These are phyloP conservation scores for Ardeotis arabs DNA, from an alignment of 2,113 vertebrate species.

Conservation along the genomic window DNA sequence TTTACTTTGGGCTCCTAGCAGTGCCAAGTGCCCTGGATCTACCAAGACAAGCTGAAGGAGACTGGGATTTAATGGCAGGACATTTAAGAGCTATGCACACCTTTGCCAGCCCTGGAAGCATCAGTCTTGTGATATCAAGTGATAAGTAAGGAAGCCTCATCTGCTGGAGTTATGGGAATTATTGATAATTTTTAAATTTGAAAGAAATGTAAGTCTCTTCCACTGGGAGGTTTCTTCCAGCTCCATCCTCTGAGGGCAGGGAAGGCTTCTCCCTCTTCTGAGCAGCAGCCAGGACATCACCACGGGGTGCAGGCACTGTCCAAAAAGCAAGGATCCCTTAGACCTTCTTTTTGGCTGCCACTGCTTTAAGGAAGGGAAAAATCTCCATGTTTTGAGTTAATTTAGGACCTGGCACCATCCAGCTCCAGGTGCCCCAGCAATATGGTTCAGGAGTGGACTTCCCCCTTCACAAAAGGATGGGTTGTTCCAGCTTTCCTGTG, in stretches of 20 bases:
- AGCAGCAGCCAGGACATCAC: neutral
- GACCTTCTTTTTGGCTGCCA: neutral
- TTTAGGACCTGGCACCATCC: neutral
- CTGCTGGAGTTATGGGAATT: neutral
- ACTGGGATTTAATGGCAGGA: neutral
- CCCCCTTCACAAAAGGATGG: neutral
- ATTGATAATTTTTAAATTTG: neutral
- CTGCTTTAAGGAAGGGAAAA: neutral
- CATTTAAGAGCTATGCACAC: neutral
- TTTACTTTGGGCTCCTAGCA: neutral
- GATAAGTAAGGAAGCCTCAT: neutral
- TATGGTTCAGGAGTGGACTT: neutral
- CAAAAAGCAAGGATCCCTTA: neutral
- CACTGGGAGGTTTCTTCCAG: neutral
- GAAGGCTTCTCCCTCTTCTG: neutral
- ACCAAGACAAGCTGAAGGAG: neutral
- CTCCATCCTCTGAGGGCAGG: neutral
- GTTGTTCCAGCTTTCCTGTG: neutral
- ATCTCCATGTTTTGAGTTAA: neutral
- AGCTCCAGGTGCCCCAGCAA: neutral
- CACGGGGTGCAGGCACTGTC: neutral
- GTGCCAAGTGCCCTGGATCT: neutral
- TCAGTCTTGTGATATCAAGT: neutral
- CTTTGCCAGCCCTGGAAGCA: neutral
- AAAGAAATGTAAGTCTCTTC: neutral